Conservation (phyloP, 2,113 vertebrate genomes). For the Papio anubis region DNA sequence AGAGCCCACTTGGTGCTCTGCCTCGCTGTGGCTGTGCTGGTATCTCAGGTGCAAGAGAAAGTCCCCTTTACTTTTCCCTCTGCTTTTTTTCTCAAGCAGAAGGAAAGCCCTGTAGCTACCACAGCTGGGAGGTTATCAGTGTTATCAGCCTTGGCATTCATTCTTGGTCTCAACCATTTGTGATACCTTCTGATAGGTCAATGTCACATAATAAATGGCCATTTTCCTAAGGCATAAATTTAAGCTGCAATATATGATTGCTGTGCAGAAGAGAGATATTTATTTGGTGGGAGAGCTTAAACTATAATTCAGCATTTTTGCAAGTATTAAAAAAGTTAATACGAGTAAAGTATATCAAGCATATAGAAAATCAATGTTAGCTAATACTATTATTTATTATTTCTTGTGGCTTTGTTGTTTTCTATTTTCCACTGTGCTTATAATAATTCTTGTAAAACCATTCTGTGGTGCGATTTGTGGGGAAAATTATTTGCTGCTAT, state of each 20-base stretch:
- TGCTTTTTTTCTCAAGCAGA: no score
- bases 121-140: neutral
- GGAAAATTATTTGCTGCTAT: neutral
- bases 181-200: neutral
- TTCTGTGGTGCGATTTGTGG: neutral
- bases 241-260: neutral
- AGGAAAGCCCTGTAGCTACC: no score
- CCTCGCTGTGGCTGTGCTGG: no score
- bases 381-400: neutral
- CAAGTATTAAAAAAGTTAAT: neutral
- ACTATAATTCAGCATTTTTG: neutral
- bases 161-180: neutral
- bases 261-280: neutral
- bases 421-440: neutral
- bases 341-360: neutral
- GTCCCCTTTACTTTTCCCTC: no score
- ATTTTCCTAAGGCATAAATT: neutral
- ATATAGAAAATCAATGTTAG: neutral
- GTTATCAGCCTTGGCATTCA: neutral
- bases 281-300: neutral
- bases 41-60: no score
- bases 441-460: neutral
- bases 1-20: no score
- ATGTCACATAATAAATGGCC: neutral
- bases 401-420: neutral